Conservation (phyloP, 1,140 invertebrate species). For the Mya arenaria region DNA sequence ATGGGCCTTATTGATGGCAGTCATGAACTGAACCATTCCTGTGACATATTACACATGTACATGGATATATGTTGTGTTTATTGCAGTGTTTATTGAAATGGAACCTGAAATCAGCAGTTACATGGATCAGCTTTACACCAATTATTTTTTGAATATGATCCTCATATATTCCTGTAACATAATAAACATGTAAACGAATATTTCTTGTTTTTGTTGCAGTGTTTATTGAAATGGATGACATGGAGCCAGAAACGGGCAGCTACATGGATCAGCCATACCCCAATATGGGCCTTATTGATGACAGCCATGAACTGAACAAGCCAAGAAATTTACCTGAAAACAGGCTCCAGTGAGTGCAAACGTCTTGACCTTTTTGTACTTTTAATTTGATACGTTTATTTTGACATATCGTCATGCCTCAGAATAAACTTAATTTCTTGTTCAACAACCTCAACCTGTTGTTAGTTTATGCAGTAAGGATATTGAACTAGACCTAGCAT, state of each 20-base stretch:
- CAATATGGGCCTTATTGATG: constrained; percentile 44
- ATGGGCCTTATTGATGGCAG: constrained; percentile 42
- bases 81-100: constrained; percentile 37
- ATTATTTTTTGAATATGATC: too few species aligned
- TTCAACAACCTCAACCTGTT: too few species aligned
- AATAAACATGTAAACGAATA: too few species aligned
- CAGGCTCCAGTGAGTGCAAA: constrained; percentile 23
- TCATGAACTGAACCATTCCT: constrained; percentile 33
- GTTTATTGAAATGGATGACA: constrained; percentile 41
- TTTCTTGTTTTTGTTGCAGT: constrained; percentile 21
- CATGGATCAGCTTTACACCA: constrained; percentile 24
- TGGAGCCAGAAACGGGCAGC: constrained; percentile 6
- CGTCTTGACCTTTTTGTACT: too few species aligned
- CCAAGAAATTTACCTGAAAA: constrained; percentile 25
- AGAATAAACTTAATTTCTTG: too few species aligned
- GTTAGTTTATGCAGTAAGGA: too few species aligned
- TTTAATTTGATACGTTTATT: too few species aligned
- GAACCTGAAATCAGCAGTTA: constrained; percentile 18
- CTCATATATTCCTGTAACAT: too few species aligned
- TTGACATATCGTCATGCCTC: too few species aligned
- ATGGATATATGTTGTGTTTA: too few species aligned
- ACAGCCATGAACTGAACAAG: constrained; percentile 38
- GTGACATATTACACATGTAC: too few species aligned
- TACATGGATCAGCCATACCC: constrained; percentile 33
- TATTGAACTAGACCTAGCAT: too few species aligned